Evolutionary conservation across 2,113 vertebrate genomes (phyloP), one percentile per base, ranked within the genome.

Genomic region (Paramisgurnus dabryanus): DNA sequence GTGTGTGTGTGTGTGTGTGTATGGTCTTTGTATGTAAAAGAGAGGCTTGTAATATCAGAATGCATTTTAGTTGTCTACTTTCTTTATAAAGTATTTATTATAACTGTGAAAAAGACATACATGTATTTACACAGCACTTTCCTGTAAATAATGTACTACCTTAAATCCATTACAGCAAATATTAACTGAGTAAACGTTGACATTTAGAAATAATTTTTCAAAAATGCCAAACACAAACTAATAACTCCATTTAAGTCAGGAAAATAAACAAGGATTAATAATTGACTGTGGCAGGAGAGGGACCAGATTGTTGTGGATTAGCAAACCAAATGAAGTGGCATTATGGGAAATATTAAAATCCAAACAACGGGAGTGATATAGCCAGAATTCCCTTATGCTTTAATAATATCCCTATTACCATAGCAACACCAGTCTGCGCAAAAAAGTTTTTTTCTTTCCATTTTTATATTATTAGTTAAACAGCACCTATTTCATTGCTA

Each of bases 261-360:
- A 78, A 78, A 81, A 79, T 69, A 86, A 85, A 84, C 74, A 81
- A 81, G 76, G 71, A 27, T 78, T 79, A 85, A 85, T 85, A 80
- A 83, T 79, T 84, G 78, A 80, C 53, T 66, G 75, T 86, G 63
- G 70, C 72, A 78, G 70, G 81, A 81, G 67, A 61, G 58, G 63
- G 61, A 68, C 65, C 71, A 83, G 78, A 80, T 79, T 85, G 77
- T 53, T 63, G 63, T 58, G 81, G 83, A 87, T 87, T 85, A 87
- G 70, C 70, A 58, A 80, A 81, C 55, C 82, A 84, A 86, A 85
- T 87, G 71, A 86, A 83, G 74, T 66, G 77, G 83, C 61, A 83
- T 87, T 86, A 80, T 73, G 75, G 60, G 72, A 78, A 80, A 85
- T 85, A 85, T 87, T 86, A 82, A 86, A 83, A 81, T 63, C 79